Conservation (phyloP, 2,888 invertebrate species). For the Drosophila pseudotakahashii region DNA sequence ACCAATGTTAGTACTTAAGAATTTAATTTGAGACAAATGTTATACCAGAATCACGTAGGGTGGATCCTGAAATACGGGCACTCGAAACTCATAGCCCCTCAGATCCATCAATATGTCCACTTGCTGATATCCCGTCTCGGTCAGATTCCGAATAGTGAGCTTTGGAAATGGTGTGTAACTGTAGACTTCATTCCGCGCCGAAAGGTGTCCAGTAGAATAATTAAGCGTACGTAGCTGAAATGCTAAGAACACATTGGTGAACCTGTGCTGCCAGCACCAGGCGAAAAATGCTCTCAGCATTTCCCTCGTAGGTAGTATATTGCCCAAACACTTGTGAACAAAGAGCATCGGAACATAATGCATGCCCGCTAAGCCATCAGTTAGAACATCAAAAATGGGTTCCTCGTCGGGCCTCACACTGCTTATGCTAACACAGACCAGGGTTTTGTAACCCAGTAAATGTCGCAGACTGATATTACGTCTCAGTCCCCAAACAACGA, state of each 20-base stretch:
- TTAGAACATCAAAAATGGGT: slow-evolving; percentile 38
- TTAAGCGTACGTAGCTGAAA: neutral
- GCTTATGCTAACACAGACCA: slow-evolving; percentile 38
- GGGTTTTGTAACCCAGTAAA: slow-evolving; percentile 10
- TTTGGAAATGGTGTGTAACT: slow-evolving; percentile 58
- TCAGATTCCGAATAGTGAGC: slow-evolving; percentile 41
- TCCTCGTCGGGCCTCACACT: slow-evolving; percentile 25
- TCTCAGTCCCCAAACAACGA: slow-evolving; percentile 33
- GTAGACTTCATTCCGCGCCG: slow-evolving; percentile 28
- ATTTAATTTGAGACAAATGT: neutral
- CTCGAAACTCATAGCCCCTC: slow-evolving; percentile 43
- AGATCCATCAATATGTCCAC: slow-evolving; percentile 38
- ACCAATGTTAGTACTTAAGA: too few relatives aligned
- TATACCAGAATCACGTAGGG: slow-evolving; percentile 38
- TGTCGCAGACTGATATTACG: slow-evolving; percentile 9
- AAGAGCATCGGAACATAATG: slow-evolving; percentile 41
- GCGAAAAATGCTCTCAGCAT: slow-evolving; percentile 38
- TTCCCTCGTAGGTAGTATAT: neutral
- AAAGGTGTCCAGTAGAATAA: neutral
- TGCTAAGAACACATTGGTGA: slow-evolving; percentile 47
- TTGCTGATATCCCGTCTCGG: slow-evolving; percentile 12
- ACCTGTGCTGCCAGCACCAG: slow-evolving; percentile 57
- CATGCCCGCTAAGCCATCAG: slow-evolving; percentile 24
- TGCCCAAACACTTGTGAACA: slow-evolving; percentile 1
- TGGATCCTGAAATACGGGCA: slow-evolving; percentile 52